Evolutionary conservation across 2,888 invertebrate species (phyloP), one percentile per base, ranked within the genome.

Genomic region (Automeris io): DNA sequence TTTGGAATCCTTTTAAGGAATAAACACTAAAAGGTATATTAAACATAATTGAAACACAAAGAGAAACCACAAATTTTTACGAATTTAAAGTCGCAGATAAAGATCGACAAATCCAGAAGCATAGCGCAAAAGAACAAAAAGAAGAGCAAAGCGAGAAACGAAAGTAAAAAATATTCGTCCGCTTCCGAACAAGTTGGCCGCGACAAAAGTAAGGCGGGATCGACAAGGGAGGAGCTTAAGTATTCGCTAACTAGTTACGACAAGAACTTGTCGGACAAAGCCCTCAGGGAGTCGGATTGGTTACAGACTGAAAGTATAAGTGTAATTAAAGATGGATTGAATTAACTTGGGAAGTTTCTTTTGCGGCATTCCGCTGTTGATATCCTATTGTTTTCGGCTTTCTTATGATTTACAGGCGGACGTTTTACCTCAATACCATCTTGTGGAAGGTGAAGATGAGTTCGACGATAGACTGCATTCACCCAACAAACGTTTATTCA

Each of bases 191-290:
- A 29, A 29, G 29, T 29, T 9, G 4, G 8, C 29, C 8, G 5
- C n/a, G 29, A 16, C 16, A 16, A 29, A 29, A 29, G 29, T n/a
- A 16, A n/a, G 16, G 16, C 13, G 16, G 16, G 8, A 16, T 29
- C 13, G 29, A 11, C 35, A 19, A 18, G n/a, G 8, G 13, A 31
- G 22, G 29, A 16, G 26, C 21, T 33, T 32, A 42, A 32, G 16
- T 21, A 33, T 35, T 32, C 33, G 25, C 32, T 36, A 42, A 42
- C 42, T 26, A 42, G 25, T 42, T 29, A 26, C 23, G 36, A 42
- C 36, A 29, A 18, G 12, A 35, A 39, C 33, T 42, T 39, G 33
- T 19, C 7, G 9, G 4, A 9, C 24, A 13, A 11, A 37, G 4
- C 37, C 26, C 41, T 25, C 26, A 5, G 8, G 26, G 33, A 9